A percentile compares a stretch with the other conserved stretches of the same genome.
Evolutionary conservation across 2,797 vertebrate genomes (phyloP).

Genomic region (Syndactyla subalaris): DNA sequence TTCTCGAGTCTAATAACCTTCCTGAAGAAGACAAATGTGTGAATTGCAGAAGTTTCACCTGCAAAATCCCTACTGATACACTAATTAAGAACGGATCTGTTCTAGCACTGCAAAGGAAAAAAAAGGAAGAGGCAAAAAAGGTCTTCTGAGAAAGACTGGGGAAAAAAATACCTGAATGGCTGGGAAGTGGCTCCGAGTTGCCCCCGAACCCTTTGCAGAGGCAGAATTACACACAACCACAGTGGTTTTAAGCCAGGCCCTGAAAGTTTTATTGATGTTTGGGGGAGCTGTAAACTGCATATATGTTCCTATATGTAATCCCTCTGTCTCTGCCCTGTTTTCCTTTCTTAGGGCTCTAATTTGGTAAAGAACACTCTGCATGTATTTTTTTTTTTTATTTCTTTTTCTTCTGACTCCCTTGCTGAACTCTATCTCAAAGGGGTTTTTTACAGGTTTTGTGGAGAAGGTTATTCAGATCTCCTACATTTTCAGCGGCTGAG

Average conservation of each 20-base stretch:
- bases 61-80: conserved; percentile 50
- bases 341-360: neutral
- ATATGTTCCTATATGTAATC: neutral
- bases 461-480: neutral
- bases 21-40: conserved; percentile 55
- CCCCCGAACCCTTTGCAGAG: neutral
- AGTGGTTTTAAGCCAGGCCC: neutral
- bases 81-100: conserved; percentile 53
- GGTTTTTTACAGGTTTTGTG: accelerated
- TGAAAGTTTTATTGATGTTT: neutral
- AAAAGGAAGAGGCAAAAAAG: neutral
- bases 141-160: neutral
- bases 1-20: conserved; percentile 60
- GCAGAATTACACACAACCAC: neutral
- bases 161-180: neutral
- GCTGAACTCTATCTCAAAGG: neutral
- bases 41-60: conserved; percentile 65
- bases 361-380: neutral
- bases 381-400: neutral
- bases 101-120: neutral
- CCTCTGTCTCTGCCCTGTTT: neutral
- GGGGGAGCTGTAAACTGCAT: neutral
- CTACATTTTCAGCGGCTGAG: neutral
- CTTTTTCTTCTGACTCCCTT: neutral
- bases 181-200: neutral